A percentile compares a stretch with the other conserved stretches of the same genome.
These are phyloP conservation scores for Picus viridis DNA, from an alignment of 2,797 vertebrate species.

Conservation along the genomic window DNA sequence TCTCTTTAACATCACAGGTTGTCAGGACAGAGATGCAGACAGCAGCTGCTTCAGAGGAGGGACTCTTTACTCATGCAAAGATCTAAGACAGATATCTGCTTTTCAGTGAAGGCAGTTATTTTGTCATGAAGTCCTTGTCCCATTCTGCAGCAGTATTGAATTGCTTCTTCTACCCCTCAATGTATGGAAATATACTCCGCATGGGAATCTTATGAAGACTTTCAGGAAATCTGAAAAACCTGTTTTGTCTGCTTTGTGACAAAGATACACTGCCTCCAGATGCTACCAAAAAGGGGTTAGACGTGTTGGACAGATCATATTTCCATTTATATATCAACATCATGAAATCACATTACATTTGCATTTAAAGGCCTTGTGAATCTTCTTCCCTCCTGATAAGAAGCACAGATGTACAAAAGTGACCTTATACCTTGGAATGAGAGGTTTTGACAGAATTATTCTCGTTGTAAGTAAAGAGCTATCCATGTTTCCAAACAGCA, in stretches of 20 bases:
- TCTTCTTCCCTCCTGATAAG: neutral
- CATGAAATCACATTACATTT: neutral
- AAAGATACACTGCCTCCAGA: neutral
- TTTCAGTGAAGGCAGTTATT: neutral
- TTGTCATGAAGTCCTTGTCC: neutral
- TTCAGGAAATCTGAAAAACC: slow-evolving; percentile 20
- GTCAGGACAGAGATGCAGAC: neutral
- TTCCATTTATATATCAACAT: neutral
- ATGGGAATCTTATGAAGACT: neutral
- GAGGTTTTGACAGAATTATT: neutral
- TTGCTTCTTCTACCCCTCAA: neutral
- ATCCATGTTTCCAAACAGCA: neutral
- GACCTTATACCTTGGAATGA: neutral
- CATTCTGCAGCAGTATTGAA: neutral
- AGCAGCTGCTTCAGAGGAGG: neutral
- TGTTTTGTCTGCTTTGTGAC: neutral
- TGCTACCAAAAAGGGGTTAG: neutral
- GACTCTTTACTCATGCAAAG: neutral
- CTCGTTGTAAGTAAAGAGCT: neutral
- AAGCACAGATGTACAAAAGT: neutral
- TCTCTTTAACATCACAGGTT: neutral
- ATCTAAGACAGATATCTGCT: neutral
- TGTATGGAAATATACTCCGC: neutral
- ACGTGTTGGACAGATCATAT: neutral
- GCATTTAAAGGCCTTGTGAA: neutral